phyloP scores from a whole-genome alignment of 2,888 invertebrate species.

The Panzeria rudis region DNA sequence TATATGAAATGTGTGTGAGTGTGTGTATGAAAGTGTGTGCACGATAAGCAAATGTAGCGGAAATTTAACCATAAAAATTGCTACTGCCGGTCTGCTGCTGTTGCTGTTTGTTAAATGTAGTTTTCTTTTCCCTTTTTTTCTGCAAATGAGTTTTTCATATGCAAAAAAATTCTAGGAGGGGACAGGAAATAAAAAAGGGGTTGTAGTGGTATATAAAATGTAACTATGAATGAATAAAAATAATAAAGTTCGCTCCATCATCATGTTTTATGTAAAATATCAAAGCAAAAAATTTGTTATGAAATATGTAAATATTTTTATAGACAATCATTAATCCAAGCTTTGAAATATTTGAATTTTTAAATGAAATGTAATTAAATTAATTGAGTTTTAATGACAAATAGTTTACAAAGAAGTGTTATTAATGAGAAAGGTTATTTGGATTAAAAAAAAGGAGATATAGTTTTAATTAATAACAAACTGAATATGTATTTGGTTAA shows the following conservation, averaged over 20 bases:
- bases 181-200: not conserved
- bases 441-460: not conserved
- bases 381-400: constrained; percentile 38
- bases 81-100: constrained; percentile 28
- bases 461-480: not conserved
- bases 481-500: not conserved
- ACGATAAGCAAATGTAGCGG: constrained; percentile 79
- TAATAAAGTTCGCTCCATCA: constrained; percentile 38
- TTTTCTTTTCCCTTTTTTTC: not conserved
- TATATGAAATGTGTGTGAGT: not conserved
- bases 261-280: constrained; percentile 19
- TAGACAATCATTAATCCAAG: constrained; percentile 30
- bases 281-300: not conserved
- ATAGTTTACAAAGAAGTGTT: not conserved
- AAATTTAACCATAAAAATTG: constrained; percentile 68
- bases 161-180: not conserved
- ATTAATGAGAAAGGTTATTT: not conserved
- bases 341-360: constrained; percentile 1
- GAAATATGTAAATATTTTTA: constrained; percentile 25
- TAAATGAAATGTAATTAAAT: constrained; percentile 24
- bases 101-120: constrained; percentile 17
- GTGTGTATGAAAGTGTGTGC: not conserved
- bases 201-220: not conserved
- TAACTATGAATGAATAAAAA: constrained; percentile 29
- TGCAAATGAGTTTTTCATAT: constrained; percentile 28